These are phyloP conservation scores for Acanthococcus lagerstroemiae DNA, from an alignment of 2,888 invertebrate species.

Conservation along the genomic window DNA sequence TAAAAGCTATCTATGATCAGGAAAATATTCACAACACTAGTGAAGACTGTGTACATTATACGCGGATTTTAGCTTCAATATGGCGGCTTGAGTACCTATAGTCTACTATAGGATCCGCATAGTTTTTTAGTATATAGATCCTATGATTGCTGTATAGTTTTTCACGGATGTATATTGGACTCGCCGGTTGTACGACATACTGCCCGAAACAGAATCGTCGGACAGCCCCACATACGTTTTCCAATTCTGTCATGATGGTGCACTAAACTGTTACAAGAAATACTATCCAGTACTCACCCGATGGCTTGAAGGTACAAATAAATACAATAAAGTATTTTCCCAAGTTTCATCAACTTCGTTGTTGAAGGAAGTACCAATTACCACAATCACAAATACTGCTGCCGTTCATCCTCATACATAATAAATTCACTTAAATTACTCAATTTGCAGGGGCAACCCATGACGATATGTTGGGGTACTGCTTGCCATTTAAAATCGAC, in stretches of 20 bases:
- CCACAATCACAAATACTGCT: too few species aligned
- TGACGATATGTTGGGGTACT: slow-evolving; percentile 14
- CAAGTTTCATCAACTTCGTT: too few species aligned
- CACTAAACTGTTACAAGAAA: slow-evolving; percentile 13
- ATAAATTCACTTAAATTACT: too few species aligned
- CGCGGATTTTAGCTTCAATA: too few species aligned
- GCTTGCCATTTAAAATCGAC: slow-evolving; percentile 12
- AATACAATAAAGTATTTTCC: too few species aligned
- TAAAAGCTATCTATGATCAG: too few species aligned
- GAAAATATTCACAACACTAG: too few species aligned
- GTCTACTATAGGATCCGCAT: too few species aligned
- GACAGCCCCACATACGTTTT: slow-evolving; percentile 1
- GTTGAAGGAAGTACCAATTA: too few species aligned
- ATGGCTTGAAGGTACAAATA: slow-evolving; percentile 14
- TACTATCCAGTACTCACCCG: slow-evolving; percentile 14
- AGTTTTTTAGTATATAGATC: background rate
- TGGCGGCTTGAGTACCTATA: too few species aligned
- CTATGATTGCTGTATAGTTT: background rate
- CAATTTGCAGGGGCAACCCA: slow-evolving; percentile 11
- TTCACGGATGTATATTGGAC: slow-evolving; percentile 12
- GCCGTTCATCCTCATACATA: too few species aligned
- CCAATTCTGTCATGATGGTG: slow-evolving; percentile 15
- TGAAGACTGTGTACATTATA: too few species aligned
- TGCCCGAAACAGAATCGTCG: background rate
- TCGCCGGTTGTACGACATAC: background rate